Base-by-base conservation (phyloP, 2,113 vertebrate genomes). In the Psettodes erumei region DNA sequence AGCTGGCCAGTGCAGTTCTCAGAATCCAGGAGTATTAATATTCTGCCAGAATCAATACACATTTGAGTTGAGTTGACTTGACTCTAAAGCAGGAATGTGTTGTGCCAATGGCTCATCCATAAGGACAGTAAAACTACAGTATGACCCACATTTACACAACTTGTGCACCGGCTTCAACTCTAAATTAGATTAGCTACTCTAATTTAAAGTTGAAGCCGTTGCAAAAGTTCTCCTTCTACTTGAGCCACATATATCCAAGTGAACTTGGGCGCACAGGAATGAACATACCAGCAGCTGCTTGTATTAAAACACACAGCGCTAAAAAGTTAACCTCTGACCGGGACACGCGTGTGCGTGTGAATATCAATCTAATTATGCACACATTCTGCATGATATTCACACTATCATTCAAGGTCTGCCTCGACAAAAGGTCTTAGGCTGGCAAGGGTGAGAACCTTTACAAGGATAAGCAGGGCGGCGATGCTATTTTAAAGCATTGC, bases 371-470 rank as follows among this genome's bases (percentile, higher is more conserved):
- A 86, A 69, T 83, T 70, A 86, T 77, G 75, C 77, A 77, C 23
- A 67, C 50, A 54, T 56, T 28, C 40, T 6, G 51, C 45, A 68
- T 28, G 25, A 50, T 77, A 51, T 62, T 35, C 63, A 16, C 64
- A 88, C 90, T 88, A 88, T 65, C 35, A 89, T 88, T 79, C 83
- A 65, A 71, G 67, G 71, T 54, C 58, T 16, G 9, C 70, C 71
- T 68, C 23, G 3, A 56, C 40, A 12, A 33, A 66, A 53, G 88
- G 79, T 74, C 77, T 65, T 5, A 53, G 82, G 81, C 78, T 84
- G 86, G 88, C 88, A 81, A 42, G 73, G 87, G 73, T 81, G 81
- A 86, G 75, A 84, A 87, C 82, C 79, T 76, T 59, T 61, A 59
- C 77, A 81, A 84, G 76, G 80, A 33, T 32, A 61, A 73, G 56